A percentile compares a stretch with the other conserved stretches of the same genome.
phyloP scores from a whole-genome alignment of 2,113 vertebrate species.

The Ophiodon elongatus region DNA sequence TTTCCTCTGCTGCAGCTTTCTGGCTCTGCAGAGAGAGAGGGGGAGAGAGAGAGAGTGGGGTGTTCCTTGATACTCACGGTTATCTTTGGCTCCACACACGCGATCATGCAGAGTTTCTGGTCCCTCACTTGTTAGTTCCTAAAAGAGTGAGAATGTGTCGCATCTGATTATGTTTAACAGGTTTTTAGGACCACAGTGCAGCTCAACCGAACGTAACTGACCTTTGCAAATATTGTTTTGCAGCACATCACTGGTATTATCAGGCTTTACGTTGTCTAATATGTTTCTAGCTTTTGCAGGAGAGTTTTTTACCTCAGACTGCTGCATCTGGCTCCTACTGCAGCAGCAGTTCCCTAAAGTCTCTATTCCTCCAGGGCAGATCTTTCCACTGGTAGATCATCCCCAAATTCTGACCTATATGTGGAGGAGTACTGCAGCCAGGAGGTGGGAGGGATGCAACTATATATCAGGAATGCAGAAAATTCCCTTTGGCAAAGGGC shows the following conservation, averaged over 20 bases:
- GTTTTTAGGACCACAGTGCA: not conserved
- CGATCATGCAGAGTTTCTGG: not conserved
- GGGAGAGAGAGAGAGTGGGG: not conserved
- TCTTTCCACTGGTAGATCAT: conserved; percentile 7
- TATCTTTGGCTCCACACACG: conserved; percentile 15
- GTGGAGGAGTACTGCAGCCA: conserved; percentile 57
- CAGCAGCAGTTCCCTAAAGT: conserved; percentile 27
- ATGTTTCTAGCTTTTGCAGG: not conserved
- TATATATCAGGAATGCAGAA: conserved; percentile 70
- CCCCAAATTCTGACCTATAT: conserved; percentile 49
- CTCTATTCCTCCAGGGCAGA: conserved; percentile 16
- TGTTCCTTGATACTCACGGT: conserved; percentile 41
- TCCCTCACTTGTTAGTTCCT: conserved; percentile 2
- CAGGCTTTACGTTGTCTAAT: not conserved
- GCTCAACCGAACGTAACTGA: not conserved
- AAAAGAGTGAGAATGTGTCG: not conserved
- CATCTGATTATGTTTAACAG: not conserved
- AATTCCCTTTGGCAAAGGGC: conserved; percentile 66
- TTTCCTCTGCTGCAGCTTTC: conserved; percentile 72
- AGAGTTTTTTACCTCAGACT: not conserved
- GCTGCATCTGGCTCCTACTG: conserved; percentile 40
- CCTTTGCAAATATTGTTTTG: not conserved
- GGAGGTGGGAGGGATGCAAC: conserved; percentile 54
- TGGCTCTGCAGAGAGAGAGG: conserved; percentile 62
- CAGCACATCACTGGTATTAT: conserved; percentile 6